Evolutionary conservation across 2,797 vertebrate species (phyloP).

Genomic region (Acanthiza pusilla): DNA sequence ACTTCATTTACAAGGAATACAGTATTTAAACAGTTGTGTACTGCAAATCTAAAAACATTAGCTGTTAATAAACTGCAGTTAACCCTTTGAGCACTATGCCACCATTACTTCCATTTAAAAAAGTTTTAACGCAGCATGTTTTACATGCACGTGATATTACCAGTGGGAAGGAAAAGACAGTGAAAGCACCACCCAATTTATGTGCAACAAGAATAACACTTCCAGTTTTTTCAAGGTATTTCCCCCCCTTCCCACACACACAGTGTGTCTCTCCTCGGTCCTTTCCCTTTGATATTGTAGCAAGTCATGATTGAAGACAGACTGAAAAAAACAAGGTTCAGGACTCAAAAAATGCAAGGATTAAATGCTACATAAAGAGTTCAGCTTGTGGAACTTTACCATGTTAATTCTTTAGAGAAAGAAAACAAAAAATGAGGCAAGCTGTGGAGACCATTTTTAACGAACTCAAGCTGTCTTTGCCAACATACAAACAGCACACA

Average conservation of each 20-base stretch:
- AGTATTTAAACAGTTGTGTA: constrained; percentile 72
- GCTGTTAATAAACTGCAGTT: constrained; percentile 73
- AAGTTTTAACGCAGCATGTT: constrained; percentile 28
- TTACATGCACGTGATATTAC: constrained; percentile 22
- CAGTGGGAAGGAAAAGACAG: background rate
- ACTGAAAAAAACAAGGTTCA: background rate
- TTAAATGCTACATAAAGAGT: background rate
- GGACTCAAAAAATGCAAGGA: background rate
- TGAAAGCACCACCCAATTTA: constrained; percentile 53
- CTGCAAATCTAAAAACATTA: constrained; percentile 72
- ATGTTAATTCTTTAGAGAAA: background rate
- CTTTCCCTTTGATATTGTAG: background rate
- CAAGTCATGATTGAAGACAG: background rate
- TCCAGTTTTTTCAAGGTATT: constrained; percentile 61
- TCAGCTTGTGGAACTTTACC: background rate
- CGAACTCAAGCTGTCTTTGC: constrained; percentile 19
- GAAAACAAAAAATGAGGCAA: constrained; percentile 19
- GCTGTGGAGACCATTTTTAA: constrained; percentile 7
- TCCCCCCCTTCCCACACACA: background rate
- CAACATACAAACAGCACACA: background rate
- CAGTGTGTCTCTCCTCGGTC: background rate
- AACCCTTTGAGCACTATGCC: constrained; percentile 68
- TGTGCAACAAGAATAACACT: constrained; percentile 59
- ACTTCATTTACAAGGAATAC: constrained; percentile 78
- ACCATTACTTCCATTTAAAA: constrained; percentile 44